phyloP scores from a whole-genome alignment of 2,888 invertebrate genomes.

The Trissolcus brochymenae region DNA sequence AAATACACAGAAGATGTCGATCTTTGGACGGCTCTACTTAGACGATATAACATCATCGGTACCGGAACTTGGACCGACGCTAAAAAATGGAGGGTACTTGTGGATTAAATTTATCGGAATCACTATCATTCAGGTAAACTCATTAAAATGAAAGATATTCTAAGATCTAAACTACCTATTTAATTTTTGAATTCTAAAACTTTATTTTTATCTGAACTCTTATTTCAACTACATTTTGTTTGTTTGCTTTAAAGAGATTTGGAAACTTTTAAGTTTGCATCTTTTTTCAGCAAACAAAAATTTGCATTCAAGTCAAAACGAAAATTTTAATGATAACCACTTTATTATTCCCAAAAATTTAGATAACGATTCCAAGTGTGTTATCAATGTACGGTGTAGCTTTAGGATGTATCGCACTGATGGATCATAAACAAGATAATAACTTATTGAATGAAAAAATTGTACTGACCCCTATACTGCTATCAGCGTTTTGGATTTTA shows the following conservation, averaged over 20 bases:
- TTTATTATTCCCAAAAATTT: conserved; percentile 13
- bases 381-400: conserved; percentile 69
- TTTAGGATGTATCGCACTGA: conserved; percentile 61
- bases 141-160: neutral
- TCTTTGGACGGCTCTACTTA: conserved; percentile 69
- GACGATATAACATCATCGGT: conserved; percentile 81
- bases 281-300: neutral
- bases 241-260: neutral
- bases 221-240: no score
- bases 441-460: conserved; percentile 80
- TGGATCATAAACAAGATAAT: conserved; percentile 54
- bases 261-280: neutral
- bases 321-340: conserved; percentile 2
- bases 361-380: conserved; percentile 72
- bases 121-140: conserved; percentile 79
- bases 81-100: conserved; percentile 83
- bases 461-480: conserved; percentile 80
- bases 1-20: conserved; percentile 62
- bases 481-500: conserved; percentile 79
- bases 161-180: neutral
- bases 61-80: conserved; percentile 82
- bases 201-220: no score
- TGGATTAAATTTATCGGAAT: conserved; percentile 81
- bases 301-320: neutral
- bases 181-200: no score